Evolutionary conservation across 2,888 invertebrate genomes (phyloP), one percentile per base, ranked within the genome.

Genomic region (Mimas tiliae): DNA sequence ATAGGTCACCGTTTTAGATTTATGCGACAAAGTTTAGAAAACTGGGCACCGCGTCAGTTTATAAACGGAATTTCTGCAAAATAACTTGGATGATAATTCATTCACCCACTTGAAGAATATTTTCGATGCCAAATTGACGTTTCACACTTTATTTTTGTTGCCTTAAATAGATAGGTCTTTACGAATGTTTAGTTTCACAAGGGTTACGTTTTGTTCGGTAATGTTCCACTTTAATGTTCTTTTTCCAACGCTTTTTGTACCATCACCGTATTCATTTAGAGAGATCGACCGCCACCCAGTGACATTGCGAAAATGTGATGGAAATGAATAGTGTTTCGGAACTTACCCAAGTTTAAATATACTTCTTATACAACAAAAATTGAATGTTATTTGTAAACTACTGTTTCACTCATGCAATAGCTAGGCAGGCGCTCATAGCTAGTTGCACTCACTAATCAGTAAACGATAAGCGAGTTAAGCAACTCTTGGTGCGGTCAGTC

Each of bases 291-390:
- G 64, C 68, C 68, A 68, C 66, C 65, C 45, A 67, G 52, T 66
- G 65, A 65, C 63, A 68, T 9, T 50, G 70, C 66, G 69, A 66
- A 72, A 71, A 67, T 62, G 62, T 55, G 47, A 34, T 63, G 51
- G 67, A 69, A 72, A 67, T 51, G 63, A 63, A 65, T 70, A 72
- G 70, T 72, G 58, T 58, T 58, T 42, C 42, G 12, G 38, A 16
- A 38, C 58, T 58, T 50, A 50, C 8, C 19, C 0, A 19, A 50
- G 9, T 19, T 50, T 9, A 50, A 16, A 48, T 6, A 50, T 9
- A 45, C 45, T 12, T 14, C 14, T 0, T 45, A 1, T 45, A 12
- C 38, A 9, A n/a, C n/a, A n/a, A n/a, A 38, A 38, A 38, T 9
- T n/a, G n/a, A 38, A 38, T 7, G 38, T 7, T 9, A 7, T 3